Conservation (phyloP, 53 echinoderm and acorn worm genomes). For the Paracentrotus lividus region DNA sequence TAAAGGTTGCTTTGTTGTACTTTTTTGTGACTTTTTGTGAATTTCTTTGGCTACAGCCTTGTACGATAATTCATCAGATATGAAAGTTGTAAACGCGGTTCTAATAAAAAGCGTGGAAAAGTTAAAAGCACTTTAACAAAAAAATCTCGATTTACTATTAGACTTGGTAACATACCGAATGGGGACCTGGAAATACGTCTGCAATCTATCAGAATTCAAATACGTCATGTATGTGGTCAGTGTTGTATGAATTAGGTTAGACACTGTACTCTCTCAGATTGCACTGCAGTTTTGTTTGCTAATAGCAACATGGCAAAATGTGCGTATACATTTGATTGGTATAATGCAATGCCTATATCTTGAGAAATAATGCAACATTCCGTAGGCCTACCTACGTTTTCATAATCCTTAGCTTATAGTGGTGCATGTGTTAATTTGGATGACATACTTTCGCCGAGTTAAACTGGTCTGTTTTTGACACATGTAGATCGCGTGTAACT, state of each 20-base stretch:
- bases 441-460: background rate
- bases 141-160: background rate
- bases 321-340: background rate
- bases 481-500: background rate
- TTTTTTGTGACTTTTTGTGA: too few species aligned
- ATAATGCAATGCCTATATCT: background rate
- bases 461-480: background rate
- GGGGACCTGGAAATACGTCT: background rate
- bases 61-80: too few species aligned
- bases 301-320: background rate
- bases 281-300: background rate
- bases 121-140: constrained; percentile 12
- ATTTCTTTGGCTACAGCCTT: too few species aligned
- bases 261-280: background rate
- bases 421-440: too few species aligned
- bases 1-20: too few species aligned
- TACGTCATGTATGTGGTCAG: background rate
- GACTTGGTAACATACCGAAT: background rate
- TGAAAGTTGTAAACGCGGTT: background rate
- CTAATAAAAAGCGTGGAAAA: background rate
- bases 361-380: background rate
- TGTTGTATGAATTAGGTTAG: constrained; percentile 32
- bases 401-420: background rate
- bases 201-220: background rate
- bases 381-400: background rate